Evolutionary conservation across 1,140 invertebrate species (phyloP).

Genomic region (Brachionus rubens): DNA sequence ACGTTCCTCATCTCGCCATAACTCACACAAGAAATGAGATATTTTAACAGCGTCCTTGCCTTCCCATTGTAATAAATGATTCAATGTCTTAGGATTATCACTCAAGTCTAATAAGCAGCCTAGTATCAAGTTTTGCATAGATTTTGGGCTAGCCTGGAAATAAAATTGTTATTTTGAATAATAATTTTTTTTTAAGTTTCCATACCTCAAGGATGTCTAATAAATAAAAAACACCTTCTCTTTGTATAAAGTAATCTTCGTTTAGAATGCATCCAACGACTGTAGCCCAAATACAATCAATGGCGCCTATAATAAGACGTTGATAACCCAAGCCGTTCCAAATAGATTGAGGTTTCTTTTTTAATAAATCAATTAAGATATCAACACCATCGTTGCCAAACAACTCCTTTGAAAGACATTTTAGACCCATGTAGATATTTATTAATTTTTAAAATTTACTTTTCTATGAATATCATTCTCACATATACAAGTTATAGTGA

Average conservation of each 20-base stretch:
- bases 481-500: slow-evolving; percentile 58
- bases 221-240: slow-evolving; percentile 58
- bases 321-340: slow-evolving; percentile 58
- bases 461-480: slow-evolving; percentile 59
- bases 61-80: slow-evolving; percentile 57
- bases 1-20: slow-evolving; percentile 58
- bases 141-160: slow-evolving; percentile 54
- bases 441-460: slow-evolving; percentile 48
- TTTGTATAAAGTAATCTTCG: slow-evolving; percentile 60
- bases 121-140: slow-evolving; percentile 58
- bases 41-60: slow-evolving; percentile 53
- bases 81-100: slow-evolving; percentile 58
- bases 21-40: slow-evolving; percentile 59
- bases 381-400: slow-evolving; percentile 58
- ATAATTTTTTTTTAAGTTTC: neutral
- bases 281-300: slow-evolving; percentile 59
- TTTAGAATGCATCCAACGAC: slow-evolving; percentile 57
- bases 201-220: slow-evolving; percentile 59
- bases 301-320: slow-evolving; percentile 52
- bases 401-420: slow-evolving; percentile 51
- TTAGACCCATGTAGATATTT: neutral
- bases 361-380: slow-evolving; percentile 55
- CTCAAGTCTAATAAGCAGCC: slow-evolving; percentile 59
- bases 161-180: neutral
- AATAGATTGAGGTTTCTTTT: slow-evolving; percentile 53